Evolutionary conservation across 1,140 invertebrate species (phyloP).

Genomic region (Cephus cinctus): DNA sequence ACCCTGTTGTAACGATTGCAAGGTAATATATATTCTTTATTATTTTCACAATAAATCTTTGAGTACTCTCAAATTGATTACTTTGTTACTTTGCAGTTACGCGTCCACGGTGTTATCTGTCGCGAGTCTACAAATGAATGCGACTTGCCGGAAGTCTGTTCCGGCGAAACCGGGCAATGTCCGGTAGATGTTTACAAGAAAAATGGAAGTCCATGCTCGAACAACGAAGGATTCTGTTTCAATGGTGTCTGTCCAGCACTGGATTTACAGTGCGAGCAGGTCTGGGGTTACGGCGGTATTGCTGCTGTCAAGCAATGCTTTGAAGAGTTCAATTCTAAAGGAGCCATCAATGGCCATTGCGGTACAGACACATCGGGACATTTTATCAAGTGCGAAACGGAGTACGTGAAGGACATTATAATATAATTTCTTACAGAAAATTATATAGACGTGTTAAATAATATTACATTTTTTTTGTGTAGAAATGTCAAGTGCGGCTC

Average conservation of each 20-base stretch:
- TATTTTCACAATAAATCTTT: too few species aligned
- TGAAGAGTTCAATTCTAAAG: slow-evolving; percentile 91
- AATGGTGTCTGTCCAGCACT: slow-evolving; percentile 88
- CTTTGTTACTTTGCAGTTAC: slow-evolving; percentile 63
- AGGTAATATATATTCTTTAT: slow-evolving; percentile 60
- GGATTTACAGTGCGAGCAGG: slow-evolving; percentile 80
- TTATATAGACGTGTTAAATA: not conserved
- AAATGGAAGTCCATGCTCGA: slow-evolving; percentile 82
- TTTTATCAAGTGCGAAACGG: slow-evolving; percentile 81
- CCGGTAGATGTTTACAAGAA: slow-evolving; percentile 86
- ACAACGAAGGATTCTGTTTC: slow-evolving; percentile 79
- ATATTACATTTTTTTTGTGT: slow-evolving; percentile 24
- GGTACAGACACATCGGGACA: slow-evolving; percentile 77
- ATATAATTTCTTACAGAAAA: not conserved
- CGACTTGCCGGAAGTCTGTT: slow-evolving; percentile 90
- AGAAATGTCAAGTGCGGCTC: slow-evolving; percentile 88
- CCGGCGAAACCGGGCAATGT: slow-evolving; percentile 83
- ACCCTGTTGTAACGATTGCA: slow-evolving; percentile 88
- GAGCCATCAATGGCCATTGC: slow-evolving; percentile 91
- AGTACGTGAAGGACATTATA: slow-evolving; percentile 65
- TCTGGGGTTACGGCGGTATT: slow-evolving; percentile 84
- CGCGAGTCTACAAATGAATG: slow-evolving; percentile 86
- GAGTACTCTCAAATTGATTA: too few species aligned
- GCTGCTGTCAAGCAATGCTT: slow-evolving; percentile 84
- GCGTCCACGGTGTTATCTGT: slow-evolving; percentile 74